phyloP scores from a whole-genome alignment of 2,113 vertebrate genomes.

The Tinamus guttatus region DNA sequence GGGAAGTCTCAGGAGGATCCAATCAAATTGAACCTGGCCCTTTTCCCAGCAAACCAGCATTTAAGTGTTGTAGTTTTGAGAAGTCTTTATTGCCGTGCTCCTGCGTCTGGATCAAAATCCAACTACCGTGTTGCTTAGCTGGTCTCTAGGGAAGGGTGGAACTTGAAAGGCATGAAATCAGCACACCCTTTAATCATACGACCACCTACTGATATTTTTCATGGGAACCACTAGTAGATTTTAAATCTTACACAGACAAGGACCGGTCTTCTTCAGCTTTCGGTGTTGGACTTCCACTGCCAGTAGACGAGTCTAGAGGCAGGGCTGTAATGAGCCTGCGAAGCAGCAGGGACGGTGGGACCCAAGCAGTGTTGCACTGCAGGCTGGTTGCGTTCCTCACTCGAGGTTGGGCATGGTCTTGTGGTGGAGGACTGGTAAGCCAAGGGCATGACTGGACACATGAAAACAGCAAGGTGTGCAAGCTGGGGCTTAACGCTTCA shows the following conservation, averaged over 20 bases:
- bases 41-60: neutral
- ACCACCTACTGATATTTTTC: neutral
- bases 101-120: neutral
- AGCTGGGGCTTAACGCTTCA: neutral
- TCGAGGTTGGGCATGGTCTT: neutral
- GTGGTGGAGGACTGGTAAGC: neutral
- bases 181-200: fast-evolving
- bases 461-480: fast-evolving
- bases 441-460: neutral
- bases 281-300: neutral
- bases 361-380: neutral
- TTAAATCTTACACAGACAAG: neutral
- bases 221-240: fast-evolving
- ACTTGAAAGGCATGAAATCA: neutral
- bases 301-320: fast-evolving
- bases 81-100: neutral
- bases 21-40: neutral
- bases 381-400: neutral
- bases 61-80: neutral
- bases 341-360: neutral
- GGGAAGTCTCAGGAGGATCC: neutral
- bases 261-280: neutral
- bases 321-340: fast-evolving
- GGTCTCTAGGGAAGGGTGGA: neutral
- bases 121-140: fast-evolving